Evolutionary conservation across 2,797 vertebrate genomes (phyloP), one percentile per base, ranked within the genome.

Genomic region (Eupleurogrammus muticus): DNA sequence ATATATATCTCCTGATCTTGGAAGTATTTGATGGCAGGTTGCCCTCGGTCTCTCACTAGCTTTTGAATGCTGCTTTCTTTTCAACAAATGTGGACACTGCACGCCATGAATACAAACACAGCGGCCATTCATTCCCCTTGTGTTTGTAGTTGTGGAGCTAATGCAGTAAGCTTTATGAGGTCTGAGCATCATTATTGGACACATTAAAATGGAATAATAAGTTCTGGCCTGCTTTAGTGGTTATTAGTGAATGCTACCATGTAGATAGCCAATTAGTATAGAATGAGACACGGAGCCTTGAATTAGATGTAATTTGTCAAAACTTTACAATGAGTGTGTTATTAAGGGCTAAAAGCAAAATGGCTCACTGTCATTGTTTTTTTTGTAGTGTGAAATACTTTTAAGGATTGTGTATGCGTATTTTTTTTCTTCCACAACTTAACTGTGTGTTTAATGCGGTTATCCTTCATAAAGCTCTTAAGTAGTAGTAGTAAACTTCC

Each of bases 151-250:
- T 44, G 53, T 77, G 49, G 46, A 70, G 52, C 58, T 80, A 77
- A 80, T 75, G 77, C 70, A 51, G 54, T 70, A 35, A 5, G 47
- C 61, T 86, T 84, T 78, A 88, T 86, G 75, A 85, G 60, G 71
- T 68, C 75, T 78, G 59, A 72, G 58, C 21, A 84, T 77, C 63
- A 70, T 85, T 84, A 81, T 69, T 80, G 66, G 56, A 72, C 70
- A 86, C 73, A 76, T 87, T 88, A 88, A 83, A 84, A 81, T 59
- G 50, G 70, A 82, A 79, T 80, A 81, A 80, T 79, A 67, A 52
- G 62, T 77, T 77, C 57, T 85, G 46, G 68, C 55, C 50, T 73
- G 75, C 61, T 80, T 79, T 71, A 58, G 66, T 67, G 53, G 66
- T 82, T 79, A 83, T 87, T 81, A 78, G 57, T 48, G 20, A 48